Conservation (phyloP, 2,113 vertebrate species). For the Mus spicilegus region DNA sequence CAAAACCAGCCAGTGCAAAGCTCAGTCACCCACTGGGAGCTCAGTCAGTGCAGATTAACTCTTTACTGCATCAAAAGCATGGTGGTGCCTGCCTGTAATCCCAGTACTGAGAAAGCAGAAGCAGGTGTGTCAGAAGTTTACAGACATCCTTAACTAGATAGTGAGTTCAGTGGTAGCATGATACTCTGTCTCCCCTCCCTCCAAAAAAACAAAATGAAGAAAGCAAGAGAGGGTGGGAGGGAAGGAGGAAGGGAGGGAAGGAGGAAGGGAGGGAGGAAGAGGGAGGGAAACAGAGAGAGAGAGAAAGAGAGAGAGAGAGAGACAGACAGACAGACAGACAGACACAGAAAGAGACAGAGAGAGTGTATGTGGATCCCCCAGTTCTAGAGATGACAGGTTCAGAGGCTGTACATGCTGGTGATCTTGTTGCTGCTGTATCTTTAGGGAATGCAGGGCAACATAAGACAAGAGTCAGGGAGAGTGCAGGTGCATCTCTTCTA, state of each 20-base stretch:
- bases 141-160: neutral
- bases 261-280: no score
- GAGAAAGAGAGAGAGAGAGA: no score
- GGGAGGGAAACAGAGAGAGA: no score
- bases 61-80: neutral
- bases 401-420: neutral
- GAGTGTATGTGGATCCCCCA: neutral
- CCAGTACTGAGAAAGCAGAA: neutral
- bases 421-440: neutral
- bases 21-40: no score
- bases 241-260: rapidly evolving
- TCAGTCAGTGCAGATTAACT: no score
- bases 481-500: neutral
- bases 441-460: neutral
- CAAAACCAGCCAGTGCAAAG: no score
- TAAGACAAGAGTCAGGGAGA: neutral
- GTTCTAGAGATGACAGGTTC: neutral
- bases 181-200: neutral
- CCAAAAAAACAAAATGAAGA: no score
- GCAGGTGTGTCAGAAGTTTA: neutral
- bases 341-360: neutral
- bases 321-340: no score
- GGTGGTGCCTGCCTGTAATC: neutral
- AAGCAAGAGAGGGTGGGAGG: no score
- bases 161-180: neutral